Evolutionary conservation across 2,797 vertebrate species (phyloP), one percentile per base, ranked within the genome.

Genomic region (Sebastes taczanowskii): DNA sequence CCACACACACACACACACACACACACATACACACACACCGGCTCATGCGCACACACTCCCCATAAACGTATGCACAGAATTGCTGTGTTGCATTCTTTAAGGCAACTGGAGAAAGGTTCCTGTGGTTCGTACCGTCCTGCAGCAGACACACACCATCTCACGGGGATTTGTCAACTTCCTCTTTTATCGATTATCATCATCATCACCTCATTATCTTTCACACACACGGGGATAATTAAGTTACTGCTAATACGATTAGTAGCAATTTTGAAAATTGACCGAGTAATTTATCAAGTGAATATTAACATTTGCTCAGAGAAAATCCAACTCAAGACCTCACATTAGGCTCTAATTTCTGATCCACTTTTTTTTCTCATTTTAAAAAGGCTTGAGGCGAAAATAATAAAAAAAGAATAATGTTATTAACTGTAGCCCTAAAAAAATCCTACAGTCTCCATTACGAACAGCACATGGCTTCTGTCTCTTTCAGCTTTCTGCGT

Each of bases 71-170:
- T 63, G 73, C 72, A 84, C 42, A 76, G 22, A 77, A 22, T 61
- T 6, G 74, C 77, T 81, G 66, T 68, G 71, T 88, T 86, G 78
- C 85, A 73, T 87, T 88, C 71, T 87, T 91, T 94, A 96, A 96
- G 95, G 95, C 95, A 94, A 90, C 87, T 67, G 80, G 88, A 92
- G 82, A 76, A 91, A 89, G 71, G 83, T 86, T 86, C 82, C 81
- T 80, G 84, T 91, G 92, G 83, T 78, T 83, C 86, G 38, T 76
- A 64, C 69, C 68, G 86, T 87, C 77, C 87, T 77, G 70, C 65
- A 69, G 71, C 86, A 85, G 85, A 91, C 55, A 83, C 79, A 85
- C 77, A 79, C 85, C 74, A 53, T 73, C 66, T 85, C 82, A 82
- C 69, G 18, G 30, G 52, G 11, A 58, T 49, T 29, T n/a, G 11